These are phyloP conservation scores for Suricata suricatta DNA, from an alignment of 2,113 vertebrate genomes.

Conservation along the genomic window DNA sequence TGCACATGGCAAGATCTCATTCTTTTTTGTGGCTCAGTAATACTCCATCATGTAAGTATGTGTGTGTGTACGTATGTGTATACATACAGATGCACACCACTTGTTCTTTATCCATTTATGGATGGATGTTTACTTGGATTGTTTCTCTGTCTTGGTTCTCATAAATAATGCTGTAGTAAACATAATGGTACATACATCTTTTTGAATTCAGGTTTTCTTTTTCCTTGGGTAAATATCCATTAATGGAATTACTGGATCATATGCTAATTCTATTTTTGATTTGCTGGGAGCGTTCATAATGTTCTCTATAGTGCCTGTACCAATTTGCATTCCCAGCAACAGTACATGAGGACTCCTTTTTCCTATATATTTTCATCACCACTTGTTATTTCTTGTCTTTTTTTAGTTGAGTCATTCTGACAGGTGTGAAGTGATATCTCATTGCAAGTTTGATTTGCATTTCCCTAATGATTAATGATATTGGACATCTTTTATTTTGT, in stretches of 20 bases:
- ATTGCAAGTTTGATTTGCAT: not conserved
- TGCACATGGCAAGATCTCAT: not conserved
- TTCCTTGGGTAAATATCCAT: not conserved
- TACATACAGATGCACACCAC: not conserved
- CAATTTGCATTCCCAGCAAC: not conserved
- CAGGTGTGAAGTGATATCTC: not conserved
- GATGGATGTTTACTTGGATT: not conserved
- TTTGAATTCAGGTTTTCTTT: not conserved
- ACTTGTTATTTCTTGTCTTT: not conserved
- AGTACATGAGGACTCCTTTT: not conserved
- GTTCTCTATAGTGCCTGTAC: not conserved
- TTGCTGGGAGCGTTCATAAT: not conserved
- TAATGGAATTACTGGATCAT: not conserved
- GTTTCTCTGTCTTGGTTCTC: not conserved
- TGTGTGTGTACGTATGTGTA: not conserved
- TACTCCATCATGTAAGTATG: not conserved
- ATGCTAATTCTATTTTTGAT: not conserved
- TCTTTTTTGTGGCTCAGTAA: not conserved
- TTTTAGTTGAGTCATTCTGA: not conserved
- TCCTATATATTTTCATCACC: not conserved
- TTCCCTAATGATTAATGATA: not conserved
- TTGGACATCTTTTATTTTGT: not conserved
- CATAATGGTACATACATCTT: not conserved
- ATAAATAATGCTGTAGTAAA: not conserved
- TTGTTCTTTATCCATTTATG: not conserved